Base-by-base conservation (phyloP, 2,888 invertebrate species). In the Ophion costatus region DNA sequence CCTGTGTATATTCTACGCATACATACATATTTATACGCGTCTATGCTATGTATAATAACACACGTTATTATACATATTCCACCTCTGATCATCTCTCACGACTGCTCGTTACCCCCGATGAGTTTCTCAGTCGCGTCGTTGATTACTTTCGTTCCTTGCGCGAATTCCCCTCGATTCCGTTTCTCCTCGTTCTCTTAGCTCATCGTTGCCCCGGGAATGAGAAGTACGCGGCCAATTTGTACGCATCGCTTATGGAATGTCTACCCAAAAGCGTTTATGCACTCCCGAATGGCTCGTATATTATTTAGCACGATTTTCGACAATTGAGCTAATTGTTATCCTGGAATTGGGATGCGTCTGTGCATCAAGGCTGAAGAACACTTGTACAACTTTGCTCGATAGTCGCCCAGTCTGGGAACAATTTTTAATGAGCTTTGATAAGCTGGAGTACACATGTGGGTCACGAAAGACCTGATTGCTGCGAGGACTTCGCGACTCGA, bases 101-200 rank as follows among this genome's bases (percentile, higher is more conserved):
- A 77, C 69, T 79, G 67, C 77, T 82, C 80, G 85, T 85, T 85
- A 82, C 77, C 64, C 85, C 45, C 85, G 82, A 85, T 80, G 85
- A 77, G 82, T 80, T 85, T 64, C 76, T 85, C 85, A 79, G 82
- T 76, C 71, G 63, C 64, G 51, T 77, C 82, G 85, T 80, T 85
- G 85, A 85, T 85, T 85, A 82, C 82, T 77, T 77, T 85, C 82
- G 85, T 85, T 85, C 64, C 76, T 38, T 24, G 24, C n/a, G 45
- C 24, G 33, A 14, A 80, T 74, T 74, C 71, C 71, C 67, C 75
- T 42, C 45, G 38, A 71, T 17, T 69, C 45, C 67, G 74, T 59
- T 20, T 59, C 9, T 42, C 57, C 66, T 64, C 33, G 33, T 29
- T 14, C 74, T 69, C 74, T 67, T 14, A 20, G 24, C 79, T 71